Evolutionary conservation across 1,140 invertebrate species (phyloP), one percentile per base, ranked within the genome.

Genomic region (Anastatus disparis): DNA sequence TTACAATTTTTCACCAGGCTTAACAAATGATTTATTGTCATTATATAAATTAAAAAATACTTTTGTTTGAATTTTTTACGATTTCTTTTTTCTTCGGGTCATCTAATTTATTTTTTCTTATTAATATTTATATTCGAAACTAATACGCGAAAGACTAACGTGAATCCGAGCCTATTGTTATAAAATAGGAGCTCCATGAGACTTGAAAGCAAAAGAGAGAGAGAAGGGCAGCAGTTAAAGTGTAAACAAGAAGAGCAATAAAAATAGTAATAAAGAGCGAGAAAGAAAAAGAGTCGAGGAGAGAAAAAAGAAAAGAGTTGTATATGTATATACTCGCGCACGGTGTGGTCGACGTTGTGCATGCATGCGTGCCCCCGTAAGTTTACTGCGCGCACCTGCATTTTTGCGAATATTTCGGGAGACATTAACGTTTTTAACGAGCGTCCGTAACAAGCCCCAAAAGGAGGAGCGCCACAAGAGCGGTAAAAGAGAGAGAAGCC

Each of bases 371-470:
- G 74, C 59, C 15, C 64, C 31, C 56, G 52, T 63, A 35, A 35
- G 31, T 79, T 76, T 74, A 78, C 74, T 73, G 70, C 70, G 62
- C 64, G 80, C 82, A 82, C 81, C 83, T 86, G 84, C 81, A 85
- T 84, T 85, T 84, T 85, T 84, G 74, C 77, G 75, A 85, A 84
- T 83, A 83, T 81, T 84, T 85, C 82, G 77, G 77, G 76, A 74
- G 77, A 81, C 79, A 81, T 85, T 82, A 83, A 82, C 78, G 76
- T 81, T 78, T 82, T 71, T 83, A 84, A 86, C 83, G 83, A 83
- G 82, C 77, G 76, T 70, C 63, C 68, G 74, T 81, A 83, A 84
- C 82, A 81, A 84, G 79, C 76, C 65, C n/a, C 71, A 78, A 78
- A 81, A 83, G 76, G 69, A 83, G 67, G 61, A 77, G 73, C 70